Percentiles rank a stretch among this genome's conserved stretches.
These are phyloP conservation scores for Novumbra hubbsi DNA, from an alignment of 2,797 vertebrate genomes.

Conservation along the genomic window DNA sequence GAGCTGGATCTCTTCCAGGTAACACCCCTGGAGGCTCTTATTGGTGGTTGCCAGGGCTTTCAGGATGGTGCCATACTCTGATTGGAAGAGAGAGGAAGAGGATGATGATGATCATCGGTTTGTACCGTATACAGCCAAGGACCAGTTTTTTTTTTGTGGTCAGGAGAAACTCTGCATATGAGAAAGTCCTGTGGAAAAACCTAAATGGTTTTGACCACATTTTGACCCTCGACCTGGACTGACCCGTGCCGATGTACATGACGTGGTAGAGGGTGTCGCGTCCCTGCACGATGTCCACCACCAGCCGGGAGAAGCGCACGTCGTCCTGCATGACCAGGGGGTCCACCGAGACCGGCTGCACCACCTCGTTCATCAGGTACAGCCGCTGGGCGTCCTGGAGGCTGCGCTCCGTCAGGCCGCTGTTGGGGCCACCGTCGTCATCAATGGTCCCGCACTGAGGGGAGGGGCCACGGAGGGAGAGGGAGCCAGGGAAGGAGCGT, in stretches of 20 bases:
- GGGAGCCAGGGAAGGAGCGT: conserved; percentile 13
- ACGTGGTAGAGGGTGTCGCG: conserved; percentile 94
- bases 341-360: conserved; percentile 91
- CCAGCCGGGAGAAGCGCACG: conserved; percentile 91
- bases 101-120: neutral
- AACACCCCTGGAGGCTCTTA: conserved; percentile 92
- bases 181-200: neutral
- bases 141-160: neutral
- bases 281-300: conserved; percentile 96
- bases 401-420: conserved; percentile 93
- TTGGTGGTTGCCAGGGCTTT: conserved; percentile 92
- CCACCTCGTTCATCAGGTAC: conserved; percentile 96
- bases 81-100: conserved; percentile 10
- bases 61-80: conserved; percentile 94
- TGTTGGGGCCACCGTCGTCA: conserved; percentile 86
- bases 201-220: neutral
- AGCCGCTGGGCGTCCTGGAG: conserved; percentile 95
- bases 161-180: neutral
- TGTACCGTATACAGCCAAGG: neutral
- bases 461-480: conserved; percentile 11
- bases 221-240: conserved; percentile 27
- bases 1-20: conserved; percentile 97
- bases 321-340: conserved; percentile 94
- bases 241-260: conserved; percentile 98
- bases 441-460: conserved; percentile 88